These are phyloP conservation scores for Chloroclystis v-ata DNA, from an alignment of 2,888 invertebrate species.

Conservation along the genomic window DNA sequence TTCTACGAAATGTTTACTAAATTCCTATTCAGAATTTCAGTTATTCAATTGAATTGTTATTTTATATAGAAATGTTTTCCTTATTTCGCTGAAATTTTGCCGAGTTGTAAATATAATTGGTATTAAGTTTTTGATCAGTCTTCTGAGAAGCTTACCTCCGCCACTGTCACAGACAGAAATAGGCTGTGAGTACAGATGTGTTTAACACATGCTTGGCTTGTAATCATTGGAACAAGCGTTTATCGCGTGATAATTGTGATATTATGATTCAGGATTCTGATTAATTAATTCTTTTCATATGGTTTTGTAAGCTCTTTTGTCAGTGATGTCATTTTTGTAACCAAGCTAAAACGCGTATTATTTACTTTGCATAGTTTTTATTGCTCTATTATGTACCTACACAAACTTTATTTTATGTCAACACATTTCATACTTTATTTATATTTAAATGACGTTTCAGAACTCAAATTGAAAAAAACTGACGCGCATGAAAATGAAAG, in stretches of 20 bases:
- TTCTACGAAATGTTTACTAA: background rate
- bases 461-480: conserved; percentile 16
- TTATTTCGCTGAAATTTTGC: conserved; percentile 3
- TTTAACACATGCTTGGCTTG: conserved; percentile 23
- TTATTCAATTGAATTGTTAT: background rate
- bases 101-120: conserved; percentile 6
- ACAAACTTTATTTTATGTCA: too few species aligned
- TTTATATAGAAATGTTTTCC: conserved; percentile 9
- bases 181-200: conserved; percentile 19
- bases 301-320: too few species aligned
- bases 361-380: background rate
- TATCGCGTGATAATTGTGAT: conserved; percentile 14
- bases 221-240: conserved; percentile 20
- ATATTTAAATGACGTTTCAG: conserved; percentile 12
- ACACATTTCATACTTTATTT: too few species aligned
- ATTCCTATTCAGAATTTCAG: background rate
- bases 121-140: conserved; percentile 12
- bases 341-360: too few species aligned
- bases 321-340: too few species aligned
- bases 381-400: too few species aligned
- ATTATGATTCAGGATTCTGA: conserved; percentile 5
- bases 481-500: conserved; percentile 19
- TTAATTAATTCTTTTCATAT: background rate
- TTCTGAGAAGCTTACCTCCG: conserved; percentile 20
- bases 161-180: conserved; percentile 25